These are phyloP conservation scores for Schizopygopsis pylzovi DNA, from an alignment of 2,797 vertebrate species.

Conservation along the genomic window DNA sequence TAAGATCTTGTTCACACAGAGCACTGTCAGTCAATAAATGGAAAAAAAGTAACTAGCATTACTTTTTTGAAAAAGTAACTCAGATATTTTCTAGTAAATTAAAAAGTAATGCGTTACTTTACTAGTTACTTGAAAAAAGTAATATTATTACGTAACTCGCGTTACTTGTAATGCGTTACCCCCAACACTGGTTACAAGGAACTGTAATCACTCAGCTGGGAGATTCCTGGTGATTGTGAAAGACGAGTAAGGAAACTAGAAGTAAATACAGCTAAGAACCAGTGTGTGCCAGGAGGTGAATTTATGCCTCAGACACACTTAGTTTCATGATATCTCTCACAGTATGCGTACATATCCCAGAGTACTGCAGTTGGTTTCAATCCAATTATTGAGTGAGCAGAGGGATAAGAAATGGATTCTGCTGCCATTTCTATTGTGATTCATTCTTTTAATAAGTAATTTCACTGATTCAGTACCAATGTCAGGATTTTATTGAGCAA, in stretches of 20 bases:
- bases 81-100: too few relatives aligned
- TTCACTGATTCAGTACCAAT: slow-evolving; percentile 3
- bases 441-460: background rate
- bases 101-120: too few relatives aligned
- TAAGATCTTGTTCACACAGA: too few relatives aligned
- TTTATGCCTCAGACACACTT: background rate
- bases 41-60: too few relatives aligned
- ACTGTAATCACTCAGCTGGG: background rate
- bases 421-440: background rate
- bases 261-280: background rate
- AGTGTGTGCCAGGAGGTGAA: background rate
- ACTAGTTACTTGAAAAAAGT: too few relatives aligned
- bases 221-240: background rate
- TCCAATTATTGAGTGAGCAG: background rate
- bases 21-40: too few relatives aligned
- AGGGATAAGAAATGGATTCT: background rate
- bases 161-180: too few relatives aligned
- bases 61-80: too few relatives aligned
- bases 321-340: background rate
- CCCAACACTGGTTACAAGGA: background rate
- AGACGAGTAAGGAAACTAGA: background rate
- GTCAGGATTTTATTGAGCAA: slow-evolving; percentile 7
- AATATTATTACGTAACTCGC: too few relatives aligned
- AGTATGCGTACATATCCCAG: background rate
- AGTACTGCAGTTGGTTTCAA: background rate